Evolutionary conservation across 2,888 invertebrate genomes (phyloP), one percentile per base, ranked within the genome.

Genomic region (Spodoptera littoralis): DNA sequence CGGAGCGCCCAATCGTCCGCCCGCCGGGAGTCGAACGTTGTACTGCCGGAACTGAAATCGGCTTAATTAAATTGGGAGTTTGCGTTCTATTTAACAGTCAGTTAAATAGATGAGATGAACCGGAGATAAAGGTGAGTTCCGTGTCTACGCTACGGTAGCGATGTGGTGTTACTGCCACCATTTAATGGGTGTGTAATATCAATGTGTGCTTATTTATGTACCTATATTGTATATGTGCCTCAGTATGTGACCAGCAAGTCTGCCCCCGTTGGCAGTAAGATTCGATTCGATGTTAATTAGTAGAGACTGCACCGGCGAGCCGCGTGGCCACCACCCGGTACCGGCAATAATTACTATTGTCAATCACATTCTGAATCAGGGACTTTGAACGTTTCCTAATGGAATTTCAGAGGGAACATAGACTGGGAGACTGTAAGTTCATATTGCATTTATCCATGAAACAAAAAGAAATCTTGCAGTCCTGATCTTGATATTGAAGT

Each of bases 41-140:
- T 46, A 11, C 54, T n/a, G 41, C 45, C 48, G 48, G 49, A 46
- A 58, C 65, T 27, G 12, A 55, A 52, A 22, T 2, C 45, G 27
- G 44, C 65, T 70, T 60, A 65, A 56, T 65, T 60, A 52, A 60
- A 70, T 52, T 52, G 56, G 27, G 60, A 44, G 36, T 59, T 59
- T 52, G 45, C 45, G 47, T 11, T 30, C 51, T 53, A 55, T 59
- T 59, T 44, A 52, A 60, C 65, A 60, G 36, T 57, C 57, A 52
- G 59, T 52, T 59, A 48, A 57, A 55, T 44, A 44, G 22, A 45
- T 27, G 45, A 13, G 52, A 57, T 49, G 45, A 43, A 27, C 36
- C 11, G 12, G 4, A 13, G 27, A 11, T 18, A 22, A 49, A 11
- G 22, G 24, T 55, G 5, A 47, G 36, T 36, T 36, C 36, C 36